A percentile compares a stretch with the other conserved stretches of the same genome.
Evolutionary conservation across 2,113 vertebrate species (phyloP).

Genomic region (Eublepharis macularius): DNA sequence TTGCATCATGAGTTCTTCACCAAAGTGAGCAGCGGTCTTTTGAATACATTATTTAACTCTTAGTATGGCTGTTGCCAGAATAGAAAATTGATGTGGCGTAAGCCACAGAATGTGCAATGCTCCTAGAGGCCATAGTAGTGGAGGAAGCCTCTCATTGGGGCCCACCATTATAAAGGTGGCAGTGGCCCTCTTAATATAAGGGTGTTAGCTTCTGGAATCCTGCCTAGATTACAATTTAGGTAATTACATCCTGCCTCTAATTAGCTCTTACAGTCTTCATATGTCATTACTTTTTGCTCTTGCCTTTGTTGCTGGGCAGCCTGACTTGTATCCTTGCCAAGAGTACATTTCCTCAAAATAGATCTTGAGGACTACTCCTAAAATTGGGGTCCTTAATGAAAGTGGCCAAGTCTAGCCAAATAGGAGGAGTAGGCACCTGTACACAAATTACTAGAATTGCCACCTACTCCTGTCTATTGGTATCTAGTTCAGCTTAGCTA

Average conservation of each 20-base stretch:
- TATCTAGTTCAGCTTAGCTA: not conserved
- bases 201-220: slow-evolving; percentile 1
- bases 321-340: not conserved
- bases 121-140: not conserved
- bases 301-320: not conserved
- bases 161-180: not conserved
- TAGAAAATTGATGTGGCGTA: not conserved
- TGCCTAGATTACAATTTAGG: slow-evolving; percentile 19
- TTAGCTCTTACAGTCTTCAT: not conserved
- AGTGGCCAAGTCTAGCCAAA: not conserved
- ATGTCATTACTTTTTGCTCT: not conserved
- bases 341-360: not conserved
- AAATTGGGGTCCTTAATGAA: not conserved
- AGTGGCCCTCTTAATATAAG: not conserved
- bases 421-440: not conserved
- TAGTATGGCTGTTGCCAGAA: not conserved
- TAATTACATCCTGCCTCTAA: slow-evolving; percentile 36
- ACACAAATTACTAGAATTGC: no score
- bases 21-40: slow-evolving; percentile 77
- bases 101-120: no score
- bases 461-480: not conserved
- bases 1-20: slow-evolving; percentile 94
- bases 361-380: not conserved
- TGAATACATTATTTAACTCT: not conserved
- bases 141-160: not conserved